These are phyloP conservation scores for Centropus unirufus DNA, from an alignment of 2,113 vertebrate genomes.

Conservation along the genomic window DNA sequence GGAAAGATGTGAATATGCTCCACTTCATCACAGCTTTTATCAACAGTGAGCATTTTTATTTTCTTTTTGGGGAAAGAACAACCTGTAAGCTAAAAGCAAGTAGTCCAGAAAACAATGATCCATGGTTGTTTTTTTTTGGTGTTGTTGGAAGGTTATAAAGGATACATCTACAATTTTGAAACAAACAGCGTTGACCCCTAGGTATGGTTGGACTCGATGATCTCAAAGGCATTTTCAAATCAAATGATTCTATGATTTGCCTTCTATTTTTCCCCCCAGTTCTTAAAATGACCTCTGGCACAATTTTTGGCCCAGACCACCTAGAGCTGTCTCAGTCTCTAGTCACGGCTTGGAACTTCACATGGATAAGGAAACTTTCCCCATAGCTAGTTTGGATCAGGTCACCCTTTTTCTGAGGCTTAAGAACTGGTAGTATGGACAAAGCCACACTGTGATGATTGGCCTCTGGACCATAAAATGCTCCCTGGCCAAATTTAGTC, in stretches of 20 bases:
- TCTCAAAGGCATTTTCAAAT: too few species aligned
- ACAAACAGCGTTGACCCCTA: background rate
- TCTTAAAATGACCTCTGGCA: background rate
- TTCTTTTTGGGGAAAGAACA: background rate
- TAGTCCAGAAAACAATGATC: background rate
- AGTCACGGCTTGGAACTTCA: background rate
- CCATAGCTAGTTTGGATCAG: background rate
- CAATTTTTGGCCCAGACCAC: background rate
- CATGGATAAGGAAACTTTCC: background rate
- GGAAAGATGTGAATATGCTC: background rate
- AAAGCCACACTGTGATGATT: background rate
- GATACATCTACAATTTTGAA: background rate
- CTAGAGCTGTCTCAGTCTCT: background rate
- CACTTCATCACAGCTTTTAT: background rate
- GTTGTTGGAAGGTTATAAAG: background rate
- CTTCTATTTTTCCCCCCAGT: accelerated
- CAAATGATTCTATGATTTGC: background rate
- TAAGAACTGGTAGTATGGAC: background rate
- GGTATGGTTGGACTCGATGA: too few species aligned
- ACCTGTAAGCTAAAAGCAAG: background rate
- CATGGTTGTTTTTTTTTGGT: background rate
- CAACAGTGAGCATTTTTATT: background rate
- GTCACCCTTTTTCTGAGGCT: background rate
- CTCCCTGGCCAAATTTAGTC: background rate
- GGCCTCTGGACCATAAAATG: background rate